These are phyloP conservation scores for Campoplex nolae DNA, from an alignment of 2,888 invertebrate species.

Conservation along the genomic window DNA sequence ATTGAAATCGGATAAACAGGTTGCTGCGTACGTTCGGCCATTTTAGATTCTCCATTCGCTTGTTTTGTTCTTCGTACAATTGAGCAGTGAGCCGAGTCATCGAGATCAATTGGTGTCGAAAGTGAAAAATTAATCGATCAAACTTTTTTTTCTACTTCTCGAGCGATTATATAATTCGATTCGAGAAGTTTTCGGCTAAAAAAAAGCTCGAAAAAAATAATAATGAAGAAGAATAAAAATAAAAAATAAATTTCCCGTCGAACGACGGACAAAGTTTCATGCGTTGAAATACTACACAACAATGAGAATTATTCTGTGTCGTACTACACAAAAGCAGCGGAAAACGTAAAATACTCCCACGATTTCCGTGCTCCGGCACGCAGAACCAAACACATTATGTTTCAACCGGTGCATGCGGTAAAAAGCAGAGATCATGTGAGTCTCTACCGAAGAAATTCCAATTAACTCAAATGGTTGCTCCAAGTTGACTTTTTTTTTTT, in stretches of 20 bases:
- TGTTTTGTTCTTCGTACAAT: not conserved
- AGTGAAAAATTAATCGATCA: constrained; percentile 1
- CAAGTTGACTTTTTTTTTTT: not conserved
- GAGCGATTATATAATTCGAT: not conserved
- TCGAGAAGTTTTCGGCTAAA: not conserved
- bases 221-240: not conserved
- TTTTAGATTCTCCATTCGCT: not conserved
- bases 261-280: constrained; percentile 1
- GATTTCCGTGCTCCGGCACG: constrained; percentile 33
- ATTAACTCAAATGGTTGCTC: not conserved
- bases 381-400: constrained; percentile 32
- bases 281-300: not conserved
- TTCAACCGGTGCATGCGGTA: constrained; percentile 7
- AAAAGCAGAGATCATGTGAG: constrained; percentile 8
- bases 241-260: not conserved
- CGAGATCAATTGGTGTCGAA: not conserved
- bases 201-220: too few relatives aligned
- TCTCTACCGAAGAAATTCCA: not conserved
- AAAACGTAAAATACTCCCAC: constrained; percentile 47
- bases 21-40: not conserved
- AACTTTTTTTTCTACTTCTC: constrained; percentile 2
- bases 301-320: constrained; percentile 28
- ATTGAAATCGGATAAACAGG: not conserved
- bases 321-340: constrained; percentile 31
- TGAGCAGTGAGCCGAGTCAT: not conserved